These are phyloP conservation scores for Gasterosteus aculeatus DNA, from an alignment of 2,113 vertebrate species.

Conservation along the genomic window DNA sequence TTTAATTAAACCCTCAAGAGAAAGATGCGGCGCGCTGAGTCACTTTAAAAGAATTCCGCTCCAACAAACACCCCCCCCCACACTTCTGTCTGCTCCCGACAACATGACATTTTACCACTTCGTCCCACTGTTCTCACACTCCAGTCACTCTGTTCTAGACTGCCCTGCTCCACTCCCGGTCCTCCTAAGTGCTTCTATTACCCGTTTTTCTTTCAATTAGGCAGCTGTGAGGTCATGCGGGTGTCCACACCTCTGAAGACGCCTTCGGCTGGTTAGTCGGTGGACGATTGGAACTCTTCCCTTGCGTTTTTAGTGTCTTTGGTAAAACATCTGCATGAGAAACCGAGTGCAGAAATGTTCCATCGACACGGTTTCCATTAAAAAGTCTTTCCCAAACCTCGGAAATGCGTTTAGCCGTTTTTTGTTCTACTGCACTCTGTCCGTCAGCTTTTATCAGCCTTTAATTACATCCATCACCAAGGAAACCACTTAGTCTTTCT, in stretches of 20 bases:
- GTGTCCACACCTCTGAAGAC: background rate
- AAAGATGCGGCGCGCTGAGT: background rate
- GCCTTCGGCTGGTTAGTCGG: background rate
- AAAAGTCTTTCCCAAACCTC: background rate
- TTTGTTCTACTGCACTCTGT: slow-evolving; percentile 8
- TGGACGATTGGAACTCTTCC: background rate
- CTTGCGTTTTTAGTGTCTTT: background rate
- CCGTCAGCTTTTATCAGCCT: slow-evolving; percentile 13
- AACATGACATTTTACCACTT: slow-evolving; percentile 43
- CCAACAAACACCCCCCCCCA: slow-evolving; percentile 7
- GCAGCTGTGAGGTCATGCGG: background rate
- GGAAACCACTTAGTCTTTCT: slow-evolving; percentile 1
- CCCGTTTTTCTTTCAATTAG: slow-evolving; percentile 34
- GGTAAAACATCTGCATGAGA: background rate
- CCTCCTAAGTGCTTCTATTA: slow-evolving; percentile 39
- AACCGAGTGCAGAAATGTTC: background rate
- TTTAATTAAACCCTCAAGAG: background rate
- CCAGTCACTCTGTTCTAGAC: slow-evolving; percentile 11
- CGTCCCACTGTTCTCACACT: slow-evolving; percentile 12
- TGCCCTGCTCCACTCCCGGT: slow-evolving; percentile 17
- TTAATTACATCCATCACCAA: slow-evolving; percentile 37
- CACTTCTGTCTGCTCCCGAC: slow-evolving; percentile 8
- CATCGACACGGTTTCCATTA: slow-evolving; percentile 8
- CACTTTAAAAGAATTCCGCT: slow-evolving; percentile 27
- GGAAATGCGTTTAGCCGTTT: background rate